Conservation (phyloP, 2,797 vertebrate species). For the Amblyopsis hoosieri region DNA sequence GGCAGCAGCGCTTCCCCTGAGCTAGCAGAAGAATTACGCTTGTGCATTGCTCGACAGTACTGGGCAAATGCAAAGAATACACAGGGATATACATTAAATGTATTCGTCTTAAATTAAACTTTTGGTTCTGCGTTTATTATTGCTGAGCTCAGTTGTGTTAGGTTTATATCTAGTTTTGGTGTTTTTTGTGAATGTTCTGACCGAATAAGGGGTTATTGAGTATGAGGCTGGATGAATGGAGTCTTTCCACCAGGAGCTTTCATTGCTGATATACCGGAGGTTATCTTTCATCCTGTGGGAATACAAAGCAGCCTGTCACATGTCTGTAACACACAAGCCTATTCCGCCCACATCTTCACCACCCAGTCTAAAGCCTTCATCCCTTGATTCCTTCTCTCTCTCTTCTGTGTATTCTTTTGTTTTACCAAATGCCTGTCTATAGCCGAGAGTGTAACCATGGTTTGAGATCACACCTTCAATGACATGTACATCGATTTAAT, state of each 20-base stretch:
- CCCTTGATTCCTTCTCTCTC: constrained; percentile 3
- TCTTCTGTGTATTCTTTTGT: constrained; percentile 17
- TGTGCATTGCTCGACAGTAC: constrained; percentile 27
- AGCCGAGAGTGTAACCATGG: constrained; percentile 28
- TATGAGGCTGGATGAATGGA: constrained; percentile 48
- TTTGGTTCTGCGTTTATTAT: constrained; percentile 23
- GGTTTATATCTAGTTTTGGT: constrained; percentile 27
- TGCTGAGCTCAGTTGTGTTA: constrained; percentile 27
- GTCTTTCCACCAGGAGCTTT: constrained; percentile 24
- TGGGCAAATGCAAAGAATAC: constrained; percentile 7
- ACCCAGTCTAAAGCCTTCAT: constrained; percentile 7
- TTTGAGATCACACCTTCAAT: constrained; percentile 45
- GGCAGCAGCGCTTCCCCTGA: background rate
- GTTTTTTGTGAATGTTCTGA: constrained; percentile 32
- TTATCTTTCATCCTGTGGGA: constrained; percentile 48
- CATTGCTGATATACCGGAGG: constrained; percentile 24
- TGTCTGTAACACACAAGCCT: constrained; percentile 19
- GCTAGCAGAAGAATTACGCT: constrained; percentile 16
- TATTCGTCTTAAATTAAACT: constrained; percentile 14
- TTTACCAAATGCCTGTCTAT: constrained; percentile 26
- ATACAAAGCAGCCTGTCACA: constrained; percentile 43
- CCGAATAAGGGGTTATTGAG: constrained; percentile 46
- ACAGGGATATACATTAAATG: constrained; percentile 22
- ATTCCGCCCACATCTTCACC: background rate
- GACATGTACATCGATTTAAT: constrained; percentile 76